These are phyloP conservation scores for Pelosia muscerda DNA, from an alignment of 2,888 invertebrate genomes.

Conservation along the genomic window DNA sequence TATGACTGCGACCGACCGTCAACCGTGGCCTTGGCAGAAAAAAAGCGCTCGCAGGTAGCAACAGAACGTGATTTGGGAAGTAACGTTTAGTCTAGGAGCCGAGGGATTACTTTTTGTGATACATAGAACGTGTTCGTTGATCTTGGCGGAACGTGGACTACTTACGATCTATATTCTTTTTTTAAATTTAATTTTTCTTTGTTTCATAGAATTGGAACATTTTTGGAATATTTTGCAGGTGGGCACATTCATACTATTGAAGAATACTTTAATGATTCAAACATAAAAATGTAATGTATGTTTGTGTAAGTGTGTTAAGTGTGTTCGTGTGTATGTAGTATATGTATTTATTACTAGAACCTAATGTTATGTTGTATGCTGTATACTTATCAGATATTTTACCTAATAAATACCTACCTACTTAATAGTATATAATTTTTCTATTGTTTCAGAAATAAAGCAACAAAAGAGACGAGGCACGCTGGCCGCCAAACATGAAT, in stretches of 20 bases:
- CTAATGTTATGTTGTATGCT: too few species aligned
- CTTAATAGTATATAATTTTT: conserved; percentile 31
- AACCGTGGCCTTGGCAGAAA: conserved; percentile 64
- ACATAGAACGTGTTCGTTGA: conserved; percentile 4
- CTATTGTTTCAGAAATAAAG: conserved; percentile 53
- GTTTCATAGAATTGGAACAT: not conserved
- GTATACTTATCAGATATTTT: too few species aligned
- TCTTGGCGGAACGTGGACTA: not conserved
- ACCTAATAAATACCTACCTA: not conserved
- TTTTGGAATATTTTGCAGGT: not conserved
- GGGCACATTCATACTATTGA: too few species aligned
- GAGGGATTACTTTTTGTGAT: conserved; percentile 3
- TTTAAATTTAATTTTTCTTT: not conserved
- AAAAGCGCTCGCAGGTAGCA: conserved; percentile 64
- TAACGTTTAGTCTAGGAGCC: conserved; percentile 19
- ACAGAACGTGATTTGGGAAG: conserved; percentile 60
- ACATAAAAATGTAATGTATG: too few species aligned
- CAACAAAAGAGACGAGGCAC: conserved; percentile 60
- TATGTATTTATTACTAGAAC: too few species aligned
- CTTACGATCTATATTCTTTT: conserved; percentile 1
- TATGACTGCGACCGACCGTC: conserved; percentile 35
- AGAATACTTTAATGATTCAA: not conserved
- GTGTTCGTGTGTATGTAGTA: not conserved
- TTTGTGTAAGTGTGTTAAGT: too few species aligned
- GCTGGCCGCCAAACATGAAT: conserved; percentile 76